Conservation (phyloP, 2,113 vertebrate genomes). For the Burhinus bistriatus region DNA sequence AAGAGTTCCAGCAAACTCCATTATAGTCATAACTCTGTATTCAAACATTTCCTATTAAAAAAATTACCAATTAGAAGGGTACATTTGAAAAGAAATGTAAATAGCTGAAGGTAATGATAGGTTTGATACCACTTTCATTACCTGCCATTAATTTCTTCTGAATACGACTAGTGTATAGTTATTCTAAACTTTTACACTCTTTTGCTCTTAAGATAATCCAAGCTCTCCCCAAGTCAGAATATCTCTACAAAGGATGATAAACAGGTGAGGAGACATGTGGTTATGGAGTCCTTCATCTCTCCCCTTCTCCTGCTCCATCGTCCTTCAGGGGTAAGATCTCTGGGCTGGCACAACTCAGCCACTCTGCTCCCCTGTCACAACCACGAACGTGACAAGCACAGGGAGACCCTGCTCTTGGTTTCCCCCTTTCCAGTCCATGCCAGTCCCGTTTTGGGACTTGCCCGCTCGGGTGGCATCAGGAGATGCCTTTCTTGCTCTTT, state of each 20-base stretch:
- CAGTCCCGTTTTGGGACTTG: not conserved
- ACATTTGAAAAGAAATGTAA: not conserved
- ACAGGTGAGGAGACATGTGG: accelerated
- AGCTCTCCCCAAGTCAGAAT: not conserved
- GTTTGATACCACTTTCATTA: not conserved
- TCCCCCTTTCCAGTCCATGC: not conserved
- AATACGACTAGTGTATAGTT: not conserved
- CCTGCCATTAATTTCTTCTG: not conserved
- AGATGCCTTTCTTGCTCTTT: not conserved
- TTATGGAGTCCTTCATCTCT: not conserved
- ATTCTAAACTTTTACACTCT: not conserved
- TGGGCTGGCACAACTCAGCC: not conserved
- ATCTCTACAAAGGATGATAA: not conserved
- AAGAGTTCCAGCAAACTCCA: not conserved
- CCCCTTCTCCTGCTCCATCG: not conserved
- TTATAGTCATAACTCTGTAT: not conserved
- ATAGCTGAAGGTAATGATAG: not conserved
- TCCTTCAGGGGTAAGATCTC: not conserved
- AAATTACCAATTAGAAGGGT: not conserved
- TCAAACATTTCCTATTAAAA: not conserved
- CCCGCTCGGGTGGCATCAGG: not conserved
- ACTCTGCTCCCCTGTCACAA: not conserved
- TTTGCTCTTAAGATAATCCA: not conserved
- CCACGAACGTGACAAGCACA: not conserved
- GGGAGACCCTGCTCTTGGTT: not conserved